Percentiles rank a stretch among this genome's conserved stretches.
Conservation (phyloP, 2,797 vertebrate species). For the Poecilia picta region DNA sequence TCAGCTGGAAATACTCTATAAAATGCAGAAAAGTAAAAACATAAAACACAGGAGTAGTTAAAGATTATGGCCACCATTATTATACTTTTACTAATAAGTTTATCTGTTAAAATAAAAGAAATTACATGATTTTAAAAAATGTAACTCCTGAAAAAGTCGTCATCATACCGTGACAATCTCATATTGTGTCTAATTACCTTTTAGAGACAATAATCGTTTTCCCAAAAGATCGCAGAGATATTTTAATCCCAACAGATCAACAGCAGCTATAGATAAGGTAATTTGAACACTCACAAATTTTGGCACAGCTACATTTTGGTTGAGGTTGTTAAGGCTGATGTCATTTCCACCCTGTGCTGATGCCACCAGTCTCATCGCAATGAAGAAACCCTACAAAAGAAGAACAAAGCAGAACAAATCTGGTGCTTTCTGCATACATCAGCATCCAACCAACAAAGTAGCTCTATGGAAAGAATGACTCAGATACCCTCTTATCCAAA, state of each 20-base stretch:
- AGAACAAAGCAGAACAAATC: constrained; percentile 13
- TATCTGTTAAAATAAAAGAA: neutral
- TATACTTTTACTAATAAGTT: neutral
- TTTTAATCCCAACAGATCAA: neutral
- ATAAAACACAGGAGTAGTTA: neutral
- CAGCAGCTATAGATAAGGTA: neutral
- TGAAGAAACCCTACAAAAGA: constrained; percentile 89
- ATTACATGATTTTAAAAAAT: neutral
- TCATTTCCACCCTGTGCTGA: constrained; percentile 94
- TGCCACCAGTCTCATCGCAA: constrained; percentile 91
- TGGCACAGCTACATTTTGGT: constrained; percentile 85
- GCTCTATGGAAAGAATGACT: constrained; percentile 3
- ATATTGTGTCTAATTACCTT: neutral
- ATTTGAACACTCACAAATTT: constrained; percentile 89
- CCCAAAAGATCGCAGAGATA: neutral
- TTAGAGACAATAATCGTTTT: neutral
- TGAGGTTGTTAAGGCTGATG: constrained; percentile 87
- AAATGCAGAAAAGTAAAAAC: neutral
- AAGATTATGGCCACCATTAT: neutral
- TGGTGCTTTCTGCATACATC: constrained; percentile 23
- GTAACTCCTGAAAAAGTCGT: neutral
- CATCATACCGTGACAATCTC: neutral
- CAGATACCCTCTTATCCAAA: constrained; percentile 92
- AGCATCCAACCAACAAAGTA: constrained; percentile 10
- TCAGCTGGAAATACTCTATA: neutral